Base-by-base conservation (phyloP, 30 jellyfish, hydroid and myxozoan species). In the Clytia hemisphaerica region DNA sequence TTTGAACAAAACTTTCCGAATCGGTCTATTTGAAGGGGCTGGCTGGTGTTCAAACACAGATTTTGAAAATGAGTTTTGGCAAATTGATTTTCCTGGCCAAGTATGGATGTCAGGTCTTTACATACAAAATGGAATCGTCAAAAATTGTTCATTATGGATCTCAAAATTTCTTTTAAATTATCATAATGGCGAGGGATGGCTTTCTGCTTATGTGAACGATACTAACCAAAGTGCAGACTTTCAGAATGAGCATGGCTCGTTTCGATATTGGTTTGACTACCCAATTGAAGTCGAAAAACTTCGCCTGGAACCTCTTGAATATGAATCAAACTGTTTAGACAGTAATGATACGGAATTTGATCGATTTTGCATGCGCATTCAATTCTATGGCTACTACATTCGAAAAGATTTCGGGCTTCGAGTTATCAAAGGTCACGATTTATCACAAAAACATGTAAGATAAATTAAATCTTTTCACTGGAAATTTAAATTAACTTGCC, bases 31-130 rank as follows among this genome's bases (percentile, higher is more conserved):
- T 6, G 50, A 61, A 18, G 84, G 76, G 45, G 80, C 77, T 6
- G 93, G 93, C 26, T 80, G 93, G 93, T 80, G 93, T 50, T 80
- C 93, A 19, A 58, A 37, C 6, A 14, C 75, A 1, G 45, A 61
- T 26, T 62, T 55, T 0, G 48, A 34, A 0, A 2, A 30, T 14
- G 93, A 80, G 60, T 80, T 67, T 57, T 31, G 59, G 2, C 69
- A 80, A 40, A 71, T 80, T 14, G 51, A 70, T 55, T 71, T 80
- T 29, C 53, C 33, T 3, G 53, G 61, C 24, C 29, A 67, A 6
- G 80, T 60, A 6, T 12, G 58, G n/a, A 58, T 80, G 10, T 61
- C 85, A 5, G 70, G 66, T 10, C 10, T 80, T 16, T 50, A 58
- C 10, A n/a, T 58, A 27, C 93, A 80, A 46, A 80, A 81, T n/a